phyloP scores from a whole-genome alignment of 2,113 vertebrate genomes.

The Glareola pratincola region DNA sequence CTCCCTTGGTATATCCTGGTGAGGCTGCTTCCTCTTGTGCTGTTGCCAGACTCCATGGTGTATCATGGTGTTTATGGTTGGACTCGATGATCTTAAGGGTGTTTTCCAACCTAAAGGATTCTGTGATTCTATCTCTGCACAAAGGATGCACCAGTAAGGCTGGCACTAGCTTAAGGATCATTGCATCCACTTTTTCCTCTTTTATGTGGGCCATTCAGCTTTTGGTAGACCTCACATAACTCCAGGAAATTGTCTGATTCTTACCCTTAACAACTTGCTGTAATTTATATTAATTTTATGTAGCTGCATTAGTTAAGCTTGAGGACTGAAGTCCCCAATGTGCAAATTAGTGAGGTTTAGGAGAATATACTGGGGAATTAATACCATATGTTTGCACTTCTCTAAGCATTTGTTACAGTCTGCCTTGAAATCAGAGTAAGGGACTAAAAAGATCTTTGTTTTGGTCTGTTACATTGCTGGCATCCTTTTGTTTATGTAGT shows the following conservation, averaged over 20 bases:
- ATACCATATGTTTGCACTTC: neutral
- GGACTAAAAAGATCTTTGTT: neutral
- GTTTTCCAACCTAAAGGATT: neutral
- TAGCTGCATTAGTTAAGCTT: neutral
- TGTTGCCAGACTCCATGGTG: neutral
- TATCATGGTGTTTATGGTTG: fast-evolving
- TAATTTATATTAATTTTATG: neutral
- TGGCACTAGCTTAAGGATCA: neutral
- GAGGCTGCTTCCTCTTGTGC: no score
- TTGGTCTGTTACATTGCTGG: neutral
- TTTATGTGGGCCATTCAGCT: neutral
- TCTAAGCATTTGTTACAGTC: neutral
- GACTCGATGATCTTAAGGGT: neutral
- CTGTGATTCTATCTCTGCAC: neutral
- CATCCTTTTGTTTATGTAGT: neutral
- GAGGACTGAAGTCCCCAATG: neutral
- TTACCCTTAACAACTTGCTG: neutral
- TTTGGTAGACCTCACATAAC: neutral
- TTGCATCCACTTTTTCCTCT: neutral
- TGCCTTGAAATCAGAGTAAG: neutral
- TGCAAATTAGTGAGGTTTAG: neutral
- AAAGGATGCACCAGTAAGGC: neutral
- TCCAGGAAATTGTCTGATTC: neutral
- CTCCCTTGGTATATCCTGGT: no score
- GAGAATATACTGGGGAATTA: neutral